A percentile compares a stretch with the other conserved stretches of the same genome.
Evolutionary conservation across 2,113 vertebrate genomes (phyloP).

Genomic region (Mustela lutreola): DNA sequence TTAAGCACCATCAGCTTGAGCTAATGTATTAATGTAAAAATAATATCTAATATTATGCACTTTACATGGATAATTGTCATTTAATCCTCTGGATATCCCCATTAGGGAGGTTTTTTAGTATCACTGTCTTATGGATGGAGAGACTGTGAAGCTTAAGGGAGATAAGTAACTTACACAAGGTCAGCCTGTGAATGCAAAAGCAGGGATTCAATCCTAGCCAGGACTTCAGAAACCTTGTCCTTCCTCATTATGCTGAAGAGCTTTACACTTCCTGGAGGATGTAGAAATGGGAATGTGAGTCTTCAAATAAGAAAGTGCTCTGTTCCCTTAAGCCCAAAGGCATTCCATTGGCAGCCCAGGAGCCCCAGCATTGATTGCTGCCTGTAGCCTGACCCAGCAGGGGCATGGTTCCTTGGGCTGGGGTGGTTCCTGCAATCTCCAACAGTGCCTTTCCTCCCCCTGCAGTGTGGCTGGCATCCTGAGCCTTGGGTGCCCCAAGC

Average conservation of each 20-base stretch:
- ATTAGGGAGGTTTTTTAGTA: not conserved
- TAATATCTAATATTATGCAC: not conserved
- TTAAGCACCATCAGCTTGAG: not conserved
- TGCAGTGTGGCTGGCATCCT: not conserved
- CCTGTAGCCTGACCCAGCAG: not conserved
- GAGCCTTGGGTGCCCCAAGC: not conserved
- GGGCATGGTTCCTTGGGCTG: accelerated
- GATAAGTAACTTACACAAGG: not conserved
- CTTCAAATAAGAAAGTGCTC: not conserved
- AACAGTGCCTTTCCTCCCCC: not conserved
- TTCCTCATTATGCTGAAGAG: not conserved
- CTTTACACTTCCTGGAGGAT: not conserved
- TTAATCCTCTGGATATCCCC: not conserved
- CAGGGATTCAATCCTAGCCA: not conserved
- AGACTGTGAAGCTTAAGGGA: not conserved
- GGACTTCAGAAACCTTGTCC: not conserved
- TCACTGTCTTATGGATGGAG: not conserved
- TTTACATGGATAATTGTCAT: not conserved
- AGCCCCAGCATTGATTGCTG: not conserved
- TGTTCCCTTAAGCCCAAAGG: not conserved
- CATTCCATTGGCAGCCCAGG: too few species aligned
- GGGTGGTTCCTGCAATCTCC: accelerated
- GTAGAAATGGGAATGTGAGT: not conserved
- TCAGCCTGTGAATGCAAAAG: not conserved
- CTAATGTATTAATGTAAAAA: not conserved